Conservation (phyloP, 2,113 vertebrate species). For the Tachycineta bicolor region DNA sequence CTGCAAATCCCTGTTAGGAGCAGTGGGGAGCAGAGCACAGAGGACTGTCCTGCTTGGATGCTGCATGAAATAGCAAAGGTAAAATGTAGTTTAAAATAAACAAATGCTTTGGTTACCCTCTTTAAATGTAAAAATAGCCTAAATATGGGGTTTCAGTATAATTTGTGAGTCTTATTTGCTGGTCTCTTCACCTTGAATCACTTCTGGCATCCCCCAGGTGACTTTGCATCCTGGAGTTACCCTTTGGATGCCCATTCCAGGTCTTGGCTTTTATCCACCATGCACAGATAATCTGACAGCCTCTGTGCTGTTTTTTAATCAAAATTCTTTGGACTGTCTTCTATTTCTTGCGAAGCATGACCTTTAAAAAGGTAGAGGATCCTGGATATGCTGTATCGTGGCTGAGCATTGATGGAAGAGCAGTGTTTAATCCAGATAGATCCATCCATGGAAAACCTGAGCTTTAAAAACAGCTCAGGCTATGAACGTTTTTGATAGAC, state of each 20-base stretch:
- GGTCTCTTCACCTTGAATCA: background rate
- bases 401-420: background rate
- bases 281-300: background rate
- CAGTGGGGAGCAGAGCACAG: background rate
- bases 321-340: background rate
- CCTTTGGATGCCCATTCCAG: fast-evolving
- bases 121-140: background rate
- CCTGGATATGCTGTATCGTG: background rate
- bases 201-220: background rate
- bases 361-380: background rate
- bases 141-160: background rate
- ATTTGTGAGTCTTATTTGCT: background rate
- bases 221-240: background rate
- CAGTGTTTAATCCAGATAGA: background rate
- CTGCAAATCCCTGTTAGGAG: background rate
- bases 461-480: background rate
- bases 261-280: background rate
- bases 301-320: background rate
- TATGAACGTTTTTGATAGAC: background rate
- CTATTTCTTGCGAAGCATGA: background rate
- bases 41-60: fast-evolving
- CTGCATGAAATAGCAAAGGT: background rate
- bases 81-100: background rate
- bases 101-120: background rate
- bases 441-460: background rate